Base-by-base conservation (phyloP, 2,797 vertebrate species). In the Chelmon rostratus region DNA sequence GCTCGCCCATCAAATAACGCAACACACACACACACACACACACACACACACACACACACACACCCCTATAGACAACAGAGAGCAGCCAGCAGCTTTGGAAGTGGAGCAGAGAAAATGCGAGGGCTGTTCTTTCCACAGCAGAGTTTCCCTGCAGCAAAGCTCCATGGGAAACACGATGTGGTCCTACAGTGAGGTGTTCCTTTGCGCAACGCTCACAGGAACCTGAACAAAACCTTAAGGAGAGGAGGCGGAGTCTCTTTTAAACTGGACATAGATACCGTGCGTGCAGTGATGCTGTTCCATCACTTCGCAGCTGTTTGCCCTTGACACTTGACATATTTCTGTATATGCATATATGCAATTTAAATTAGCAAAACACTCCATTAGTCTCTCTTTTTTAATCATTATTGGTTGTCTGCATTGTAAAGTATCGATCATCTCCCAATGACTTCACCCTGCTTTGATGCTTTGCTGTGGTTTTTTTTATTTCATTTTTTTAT, bases 41-140 rank as follows among this genome's bases (percentile, higher is more conserved):
- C 46, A 56, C 40, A 58, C 23, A 28, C 54, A 49, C 58, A 76
- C 68, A 57, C 35, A 58, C 68, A 56, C 63, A 70, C 50, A 81
- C 57, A 74, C 38, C 7, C 56, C 31, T 23, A 53, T 10, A 28
- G 7, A 62, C 63, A 58, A 64, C 38, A 70, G 56, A 25, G 19
- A 40, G 69, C 82, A 79, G 63, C 69, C 69, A 49, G 68, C 10
- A 78, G 68, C 57, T 78, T 40, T 56, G 81, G 65, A 82, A 88
- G 74, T 56, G 67, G 77, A 85, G 84, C 88, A 81, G 75, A 85
- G 68, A 79, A 81, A 82, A 75, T 64, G 47, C 13, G 58, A 75
- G 56, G 59, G 40, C 19, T 74, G 82, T 64, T 76, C 40, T 74
- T 68, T 79, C 67, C 72, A 69, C 68, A 38, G 83, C 50, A 71